Base-by-base conservation (phyloP, 2,888 invertebrate genomes). In the Troilus luridus region DNA sequence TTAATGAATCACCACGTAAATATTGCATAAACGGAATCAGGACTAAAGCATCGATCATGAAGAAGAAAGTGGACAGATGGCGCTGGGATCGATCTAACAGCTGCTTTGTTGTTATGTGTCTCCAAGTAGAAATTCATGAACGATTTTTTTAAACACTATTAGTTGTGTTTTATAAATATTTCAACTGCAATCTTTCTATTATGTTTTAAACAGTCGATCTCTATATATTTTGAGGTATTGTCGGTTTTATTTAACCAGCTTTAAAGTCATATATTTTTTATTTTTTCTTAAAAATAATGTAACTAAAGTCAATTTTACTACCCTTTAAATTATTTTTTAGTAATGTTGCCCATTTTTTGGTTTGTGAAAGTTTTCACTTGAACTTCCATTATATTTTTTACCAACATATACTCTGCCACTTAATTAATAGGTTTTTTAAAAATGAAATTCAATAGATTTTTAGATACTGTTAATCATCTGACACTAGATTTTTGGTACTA, bases 11-110 rank as follows among this genome's bases (percentile, higher is more conserved):
- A n/a, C 58, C 56, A 85, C 56, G 85, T 85, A 59, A 90, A 72
- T 77, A 90, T 72, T 56, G 72, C n/a, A 27, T 90, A 56, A 90
- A 90, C 24, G 77, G 64, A 67, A 67, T 72, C 77, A 90, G 59
- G 58, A 56, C 56, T 72, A 77, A 77, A n/a, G 56, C 90, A 90
- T 90, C 67, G 90, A 90, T 90, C 90, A 58, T 77, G 58, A 90
- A 72, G 17, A 27, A 90, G 17, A n/a, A n/a, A 72, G n/a, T n/a
- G 41, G 9, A 90, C 59, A 90, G 90, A 90, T 90, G 90, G 67
- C 90, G 90, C 77, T 77, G 77, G 10, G 56, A 24, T 90, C 90
- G 56, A 62, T 56, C 11, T 56, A 85, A 85, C 85, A 85, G 85
- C 85, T 85, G 85, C 85, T 85, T 58, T 19, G 11, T 85, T 11